Percentiles rank a stretch among this genome's conserved stretches.
Evolutionary conservation across 2,797 vertebrate species (phyloP).

Genomic region (Rhyacichthys aspro): DNA sequence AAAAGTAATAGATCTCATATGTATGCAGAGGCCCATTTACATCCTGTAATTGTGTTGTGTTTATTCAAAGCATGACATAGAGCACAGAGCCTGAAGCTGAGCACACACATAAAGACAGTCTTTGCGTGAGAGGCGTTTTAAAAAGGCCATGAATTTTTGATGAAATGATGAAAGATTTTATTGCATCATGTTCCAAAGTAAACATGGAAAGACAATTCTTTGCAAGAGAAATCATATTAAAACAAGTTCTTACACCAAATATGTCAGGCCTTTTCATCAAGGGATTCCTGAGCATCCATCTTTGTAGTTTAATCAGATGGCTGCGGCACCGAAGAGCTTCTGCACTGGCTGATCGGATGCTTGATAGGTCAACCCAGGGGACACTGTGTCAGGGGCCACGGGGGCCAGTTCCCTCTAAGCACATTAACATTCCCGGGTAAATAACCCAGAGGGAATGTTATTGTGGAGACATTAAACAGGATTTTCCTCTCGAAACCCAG

Average conservation of each 20-base stretch:
- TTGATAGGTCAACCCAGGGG: slow-evolving; percentile 67
- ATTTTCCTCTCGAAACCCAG: slow-evolving; percentile 66
- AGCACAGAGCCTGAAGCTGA: slow-evolving; percentile 28
- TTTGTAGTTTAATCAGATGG: slow-evolving; percentile 63
- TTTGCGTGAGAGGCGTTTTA: slow-evolving; percentile 13
- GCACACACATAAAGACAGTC: slow-evolving; percentile 33
- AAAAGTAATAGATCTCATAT: slow-evolving; percentile 58
- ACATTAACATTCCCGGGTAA: slow-evolving; percentile 80
- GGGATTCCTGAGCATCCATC: slow-evolving; percentile 49
- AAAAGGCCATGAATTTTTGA: slow-evolving; percentile 19
- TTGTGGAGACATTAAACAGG: slow-evolving; percentile 73
- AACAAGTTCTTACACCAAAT: no score
- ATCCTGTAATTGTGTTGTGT: slow-evolving; percentile 58
- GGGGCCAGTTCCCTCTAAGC: slow-evolving; percentile 62
- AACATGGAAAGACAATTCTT: slow-evolving; percentile 5
- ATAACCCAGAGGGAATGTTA: slow-evolving; percentile 73
- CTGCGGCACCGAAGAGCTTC: slow-evolving; percentile 46
- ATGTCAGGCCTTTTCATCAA: slow-evolving; percentile 26
- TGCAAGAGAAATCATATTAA: slow-evolving; percentile 15
- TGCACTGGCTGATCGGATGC: slow-evolving; percentile 54
- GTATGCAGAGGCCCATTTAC: slow-evolving; percentile 56
- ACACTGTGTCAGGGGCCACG: slow-evolving; percentile 61
- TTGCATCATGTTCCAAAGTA: slow-evolving; percentile 11
- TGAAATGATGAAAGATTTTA: slow-evolving; percentile 16
- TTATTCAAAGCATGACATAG: slow-evolving; percentile 57